These are phyloP conservation scores for Solenopsis fugax DNA, from an alignment of 1,140 invertebrate species.

Conservation along the genomic window DNA sequence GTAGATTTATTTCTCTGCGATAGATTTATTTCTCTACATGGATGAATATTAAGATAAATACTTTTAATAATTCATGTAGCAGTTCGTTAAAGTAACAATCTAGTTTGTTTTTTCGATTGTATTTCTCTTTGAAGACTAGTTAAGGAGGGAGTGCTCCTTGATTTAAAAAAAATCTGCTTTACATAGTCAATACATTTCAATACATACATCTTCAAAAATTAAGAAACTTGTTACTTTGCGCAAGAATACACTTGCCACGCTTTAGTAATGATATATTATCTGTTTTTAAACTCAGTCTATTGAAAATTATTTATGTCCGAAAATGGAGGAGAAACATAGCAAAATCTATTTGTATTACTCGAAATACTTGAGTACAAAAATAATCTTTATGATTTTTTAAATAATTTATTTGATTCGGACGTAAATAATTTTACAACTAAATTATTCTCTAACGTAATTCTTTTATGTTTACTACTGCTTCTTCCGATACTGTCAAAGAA, in stretches of 20 bases:
- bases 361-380: neutral
- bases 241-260: neutral
- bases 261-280: neutral
- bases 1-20: neutral
- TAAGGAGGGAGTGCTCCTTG: neutral
- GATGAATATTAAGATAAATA: conserved; percentile 3
- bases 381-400: neutral
- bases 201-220: conserved; percentile 13
- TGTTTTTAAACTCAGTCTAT: neutral
- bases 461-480: neutral
- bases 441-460: neutral
- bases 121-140: conserved; percentile 19
- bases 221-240: neutral
- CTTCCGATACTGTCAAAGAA: neutral
- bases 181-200: conserved; percentile 20
- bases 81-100: conserved; percentile 17
- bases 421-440: conserved; percentile 21
- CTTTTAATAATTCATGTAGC: neutral
- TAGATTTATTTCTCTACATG: conserved; percentile 46
- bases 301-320: conserved; percentile 27
- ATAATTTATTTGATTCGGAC: neutral
- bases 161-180: conserved; percentile 3
- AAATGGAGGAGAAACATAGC: neutral
- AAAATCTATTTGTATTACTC: neutral
- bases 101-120: conserved; percentile 41